Percentiles rank a stretch among this genome's conserved stretches.
These are phyloP conservation scores for Neoseiulus cucumeris DNA, from an alignment of 1,140 invertebrate species.

Conservation along the genomic window DNA sequence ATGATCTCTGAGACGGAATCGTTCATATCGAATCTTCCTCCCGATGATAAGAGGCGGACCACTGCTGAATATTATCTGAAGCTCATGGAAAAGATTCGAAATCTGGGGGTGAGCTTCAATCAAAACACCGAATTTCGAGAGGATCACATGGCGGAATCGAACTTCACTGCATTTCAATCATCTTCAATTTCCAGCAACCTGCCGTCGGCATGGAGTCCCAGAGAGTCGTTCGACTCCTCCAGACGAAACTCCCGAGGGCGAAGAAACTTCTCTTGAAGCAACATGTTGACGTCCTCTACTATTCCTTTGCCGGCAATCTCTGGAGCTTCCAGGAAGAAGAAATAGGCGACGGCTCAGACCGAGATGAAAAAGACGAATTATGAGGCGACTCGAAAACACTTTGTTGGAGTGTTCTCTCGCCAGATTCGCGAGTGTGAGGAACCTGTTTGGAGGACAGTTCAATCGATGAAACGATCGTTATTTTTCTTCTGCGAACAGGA, in stretches of 20 bases:
- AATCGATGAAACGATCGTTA: too few relatives aligned
- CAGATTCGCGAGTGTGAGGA: too few relatives aligned
- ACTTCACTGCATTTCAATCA: background rate
- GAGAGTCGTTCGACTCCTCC: background rate
- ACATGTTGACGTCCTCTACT: background rate
- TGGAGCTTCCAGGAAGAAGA: slow-evolving; percentile 4
- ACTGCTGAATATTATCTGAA: background rate
- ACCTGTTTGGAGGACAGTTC: too few relatives aligned
- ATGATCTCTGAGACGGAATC: background rate
- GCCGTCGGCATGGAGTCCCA: background rate
- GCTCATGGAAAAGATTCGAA: background rate
- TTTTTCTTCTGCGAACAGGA: too few relatives aligned
- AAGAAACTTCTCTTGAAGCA: background rate
- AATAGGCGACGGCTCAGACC: background rate
- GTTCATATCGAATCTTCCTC: background rate
- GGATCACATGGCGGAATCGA: background rate
- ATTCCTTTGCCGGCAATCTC: background rate
- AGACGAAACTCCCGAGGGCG: background rate
- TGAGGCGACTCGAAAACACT: too few relatives aligned
- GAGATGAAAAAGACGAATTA: too few relatives aligned
- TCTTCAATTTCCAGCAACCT: slow-evolving; percentile 3
- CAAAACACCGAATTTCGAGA: background rate
- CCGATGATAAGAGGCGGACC: background rate
- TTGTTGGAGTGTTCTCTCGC: too few relatives aligned
- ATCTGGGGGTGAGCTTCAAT: background rate